Evolutionary conservation across 1,140 invertebrate genomes (phyloP).

Genomic region (Solenopsis invicta): DNA sequence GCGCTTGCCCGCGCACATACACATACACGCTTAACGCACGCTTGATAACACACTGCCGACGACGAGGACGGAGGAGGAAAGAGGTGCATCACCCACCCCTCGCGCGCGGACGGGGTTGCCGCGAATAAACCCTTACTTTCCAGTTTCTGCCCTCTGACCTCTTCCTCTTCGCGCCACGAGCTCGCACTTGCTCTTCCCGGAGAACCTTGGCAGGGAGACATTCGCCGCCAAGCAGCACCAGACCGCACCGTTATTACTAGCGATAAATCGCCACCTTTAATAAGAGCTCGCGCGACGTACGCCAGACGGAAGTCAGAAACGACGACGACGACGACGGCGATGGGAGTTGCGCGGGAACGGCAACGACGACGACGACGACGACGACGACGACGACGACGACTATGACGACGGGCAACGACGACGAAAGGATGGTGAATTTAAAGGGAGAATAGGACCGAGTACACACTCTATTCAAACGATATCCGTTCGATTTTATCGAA

Average conservation of each 20-base stretch:
- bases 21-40: conserved; percentile 22
- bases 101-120: conserved; percentile 11
- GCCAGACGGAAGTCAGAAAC: conserved; percentile 74
- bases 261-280: conserved; percentile 87
- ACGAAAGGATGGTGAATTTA: conserved; percentile 50
- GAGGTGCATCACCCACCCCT: background rate
- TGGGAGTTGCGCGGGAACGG: background rate
- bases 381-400: conserved; percentile 41
- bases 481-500: conserved; percentile 55
- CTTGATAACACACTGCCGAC: conserved; percentile 38
- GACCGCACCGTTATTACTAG: conserved; percentile 86
- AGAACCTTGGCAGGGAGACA: conserved; percentile 74
- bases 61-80: background rate
- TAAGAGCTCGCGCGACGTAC: conserved; percentile 82
- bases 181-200: conserved; percentile 53
- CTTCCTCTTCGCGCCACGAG: conserved; percentile 35
- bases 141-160: conserved; percentile 49
- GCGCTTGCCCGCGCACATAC: background rate
- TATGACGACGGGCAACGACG: conserved; percentile 33
- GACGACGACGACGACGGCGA: conserved; percentile 17
- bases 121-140: conserved; percentile 67
- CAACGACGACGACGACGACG: conserved; percentile 29
- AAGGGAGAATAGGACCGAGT: conserved; percentile 25
- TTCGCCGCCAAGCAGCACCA: conserved; percentile 78
- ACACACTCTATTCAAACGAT: conserved; percentile 63